Percentiles rank a stretch among this genome's conserved stretches.
Conservation (phyloP, 2,797 vertebrate genomes). For the Poecilia wingei region DNA sequence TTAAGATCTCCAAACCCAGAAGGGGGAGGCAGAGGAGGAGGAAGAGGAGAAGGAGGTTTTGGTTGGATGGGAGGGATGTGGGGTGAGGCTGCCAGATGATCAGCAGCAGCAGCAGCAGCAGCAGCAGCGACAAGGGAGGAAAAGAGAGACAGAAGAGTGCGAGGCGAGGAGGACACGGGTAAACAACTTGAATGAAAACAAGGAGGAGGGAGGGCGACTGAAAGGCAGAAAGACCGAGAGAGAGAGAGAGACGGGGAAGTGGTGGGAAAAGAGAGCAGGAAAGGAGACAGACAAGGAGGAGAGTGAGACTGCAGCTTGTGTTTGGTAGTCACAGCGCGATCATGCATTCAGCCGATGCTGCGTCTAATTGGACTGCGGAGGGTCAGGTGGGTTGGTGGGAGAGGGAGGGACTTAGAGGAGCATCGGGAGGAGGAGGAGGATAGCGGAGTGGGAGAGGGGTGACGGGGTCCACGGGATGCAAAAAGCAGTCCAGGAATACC, state of each 20-base stretch:
- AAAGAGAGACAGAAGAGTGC: conserved; percentile 47
- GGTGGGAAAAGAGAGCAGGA: conserved; percentile 64
- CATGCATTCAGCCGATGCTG: conserved; percentile 58
- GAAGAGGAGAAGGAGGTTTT: conserved; percentile 38
- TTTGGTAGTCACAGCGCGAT: conserved; percentile 77
- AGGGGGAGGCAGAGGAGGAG: conserved; percentile 62
- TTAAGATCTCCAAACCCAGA: conserved; percentile 69
- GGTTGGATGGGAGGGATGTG: conserved; percentile 62
- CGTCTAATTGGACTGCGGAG: conserved; percentile 73
- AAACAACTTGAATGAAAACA: conserved; percentile 65
- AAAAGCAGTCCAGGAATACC: conserved; percentile 61
- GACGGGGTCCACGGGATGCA: conserved; percentile 66
- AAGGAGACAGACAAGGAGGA: conserved; percentile 66
- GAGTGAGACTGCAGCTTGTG: conserved; percentile 80
- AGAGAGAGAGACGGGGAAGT: conserved; percentile 56
- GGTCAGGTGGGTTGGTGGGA: conserved; percentile 74
- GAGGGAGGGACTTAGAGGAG: conserved; percentile 58
- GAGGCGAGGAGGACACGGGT: conserved; percentile 51
- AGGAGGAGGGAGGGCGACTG: conserved; percentile 39
- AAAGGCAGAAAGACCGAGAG: conserved; percentile 44
- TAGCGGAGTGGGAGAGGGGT: conserved; percentile 33
- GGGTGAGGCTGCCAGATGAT: conserved; percentile 59
- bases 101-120: conserved; percentile 23
- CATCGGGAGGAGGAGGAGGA: conserved; percentile 16
- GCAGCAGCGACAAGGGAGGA: conserved; percentile 32